These are phyloP conservation scores for Rosalia funebris DNA, from an alignment of 2,888 invertebrate species.

Conservation along the genomic window DNA sequence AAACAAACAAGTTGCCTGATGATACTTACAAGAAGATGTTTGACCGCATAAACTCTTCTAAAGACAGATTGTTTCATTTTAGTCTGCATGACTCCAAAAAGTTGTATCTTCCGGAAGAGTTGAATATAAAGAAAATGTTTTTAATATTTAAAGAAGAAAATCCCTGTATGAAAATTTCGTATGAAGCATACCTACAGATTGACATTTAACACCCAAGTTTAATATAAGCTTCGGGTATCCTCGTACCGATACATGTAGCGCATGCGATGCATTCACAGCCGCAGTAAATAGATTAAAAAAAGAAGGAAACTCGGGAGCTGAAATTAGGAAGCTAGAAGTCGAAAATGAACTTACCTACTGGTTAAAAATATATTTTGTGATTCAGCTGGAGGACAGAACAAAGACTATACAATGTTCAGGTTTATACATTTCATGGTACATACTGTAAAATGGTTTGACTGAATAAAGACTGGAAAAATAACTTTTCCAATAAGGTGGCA, in stretches of 20 bases:
- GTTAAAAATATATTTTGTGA: no score
- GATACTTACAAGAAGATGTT: neutral
- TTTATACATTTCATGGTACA: slow-evolving; percentile 22
- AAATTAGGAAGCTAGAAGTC: neutral
- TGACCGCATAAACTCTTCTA: slow-evolving; percentile 9
- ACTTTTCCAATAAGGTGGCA: neutral
- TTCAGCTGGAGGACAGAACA: slow-evolving; percentile 6
- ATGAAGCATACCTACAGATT: neutral
- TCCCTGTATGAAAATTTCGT: neutral
- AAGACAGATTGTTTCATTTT: slow-evolving; percentile 13
- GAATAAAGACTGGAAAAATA: neutral
- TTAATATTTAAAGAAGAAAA: neutral
- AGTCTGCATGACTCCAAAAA: slow-evolving; percentile 8
- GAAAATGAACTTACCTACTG: neutral
- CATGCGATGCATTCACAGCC: neutral
- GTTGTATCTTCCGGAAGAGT: slow-evolving; percentile 5
- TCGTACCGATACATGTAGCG: neutral
- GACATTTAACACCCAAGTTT: no score
- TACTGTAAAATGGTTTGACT: neutral
- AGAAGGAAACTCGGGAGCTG: neutral
- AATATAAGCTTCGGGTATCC: neutral
- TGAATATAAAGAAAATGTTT: neutral
- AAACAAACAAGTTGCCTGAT: slow-evolving; percentile 1
- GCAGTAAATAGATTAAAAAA: neutral
- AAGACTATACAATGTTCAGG: slow-evolving; percentile 15